Evolutionary conservation across 2,888 invertebrate genomes (phyloP).

Genomic region (Cryptocheilus praepositus): DNA sequence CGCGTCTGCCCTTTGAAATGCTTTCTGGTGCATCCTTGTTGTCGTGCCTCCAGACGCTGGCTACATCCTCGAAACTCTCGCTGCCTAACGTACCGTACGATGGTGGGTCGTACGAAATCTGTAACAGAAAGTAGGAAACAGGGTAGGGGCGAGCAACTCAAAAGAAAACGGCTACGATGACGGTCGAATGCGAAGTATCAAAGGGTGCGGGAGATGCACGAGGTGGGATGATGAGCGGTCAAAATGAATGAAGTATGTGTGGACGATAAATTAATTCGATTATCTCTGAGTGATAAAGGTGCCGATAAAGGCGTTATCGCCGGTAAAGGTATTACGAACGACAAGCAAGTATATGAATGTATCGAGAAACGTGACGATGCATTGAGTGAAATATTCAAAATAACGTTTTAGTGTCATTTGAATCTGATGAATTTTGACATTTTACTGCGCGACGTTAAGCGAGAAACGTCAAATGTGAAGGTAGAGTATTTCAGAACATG

Average conservation of each 20-base stretch:
- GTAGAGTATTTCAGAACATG: not conserved
- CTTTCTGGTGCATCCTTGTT: conserved; percentile 8
- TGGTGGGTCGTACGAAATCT: conserved; percentile 59
- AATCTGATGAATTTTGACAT: too few species aligned
- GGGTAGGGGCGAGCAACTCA: conserved; percentile 71
- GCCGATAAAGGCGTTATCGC: too few species aligned
- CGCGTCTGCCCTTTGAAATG: too few species aligned
- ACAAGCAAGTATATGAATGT: too few species aligned
- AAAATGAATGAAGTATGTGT: too few species aligned
- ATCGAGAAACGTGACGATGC: too few species aligned
- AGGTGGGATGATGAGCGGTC: not conserved
- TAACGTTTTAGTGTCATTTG: too few species aligned
- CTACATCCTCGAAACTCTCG: conserved; percentile 54
- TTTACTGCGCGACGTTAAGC: not conserved
- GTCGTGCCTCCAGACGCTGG: conserved; percentile 21
- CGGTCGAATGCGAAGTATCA: not conserved
- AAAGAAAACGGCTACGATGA: conserved; percentile 57
- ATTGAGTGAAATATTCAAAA: too few species aligned
- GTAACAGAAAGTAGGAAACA: conserved; percentile 72
- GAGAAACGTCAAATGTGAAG: not conserved
- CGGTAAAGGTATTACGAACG: too few species aligned
- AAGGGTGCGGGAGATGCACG: conserved; percentile 1
- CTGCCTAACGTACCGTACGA: conserved; percentile 45
- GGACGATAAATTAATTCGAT: too few species aligned
- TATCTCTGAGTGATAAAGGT: too few species aligned